Conservation (phyloP, 2,797 vertebrate genomes). For the Nyctibius grandis region DNA sequence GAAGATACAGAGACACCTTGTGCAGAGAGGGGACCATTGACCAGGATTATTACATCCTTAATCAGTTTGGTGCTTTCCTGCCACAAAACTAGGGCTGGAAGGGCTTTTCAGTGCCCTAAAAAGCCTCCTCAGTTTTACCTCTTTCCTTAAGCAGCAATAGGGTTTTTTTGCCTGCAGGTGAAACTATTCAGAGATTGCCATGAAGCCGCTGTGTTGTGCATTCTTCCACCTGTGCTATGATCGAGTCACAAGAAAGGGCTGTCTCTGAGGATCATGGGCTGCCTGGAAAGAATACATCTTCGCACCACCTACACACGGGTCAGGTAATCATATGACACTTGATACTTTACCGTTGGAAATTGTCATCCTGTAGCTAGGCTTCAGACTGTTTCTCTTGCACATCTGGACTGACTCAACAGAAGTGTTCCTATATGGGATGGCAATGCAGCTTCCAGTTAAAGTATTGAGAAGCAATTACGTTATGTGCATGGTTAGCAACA, state of each 20-base stretch:
- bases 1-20: not conserved
- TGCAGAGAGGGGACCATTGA: not conserved
- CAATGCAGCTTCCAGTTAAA: not conserved
- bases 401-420: not conserved
- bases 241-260: not conserved
- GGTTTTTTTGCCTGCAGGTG: not conserved
- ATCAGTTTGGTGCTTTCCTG: not conserved
- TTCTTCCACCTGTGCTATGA: not conserved
- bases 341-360: not conserved
- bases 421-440: not conserved
- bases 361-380: constrained; percentile 26
- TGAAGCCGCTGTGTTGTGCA: not conserved
- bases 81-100: not conserved
- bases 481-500: not conserved
- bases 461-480: not conserved
- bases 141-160: not conserved
- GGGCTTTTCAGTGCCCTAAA: not conserved
- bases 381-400: constrained; percentile 8
- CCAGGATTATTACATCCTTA: not conserved
- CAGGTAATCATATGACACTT: not conserved
- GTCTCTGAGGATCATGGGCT: not conserved
- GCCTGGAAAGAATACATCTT: not conserved
- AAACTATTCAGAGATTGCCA: not conserved
- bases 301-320: not conserved
- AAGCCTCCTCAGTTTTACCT: not conserved